phyloP scores from a whole-genome alignment of 2,113 vertebrate species.

The Phalacrocorax carbo region DNA sequence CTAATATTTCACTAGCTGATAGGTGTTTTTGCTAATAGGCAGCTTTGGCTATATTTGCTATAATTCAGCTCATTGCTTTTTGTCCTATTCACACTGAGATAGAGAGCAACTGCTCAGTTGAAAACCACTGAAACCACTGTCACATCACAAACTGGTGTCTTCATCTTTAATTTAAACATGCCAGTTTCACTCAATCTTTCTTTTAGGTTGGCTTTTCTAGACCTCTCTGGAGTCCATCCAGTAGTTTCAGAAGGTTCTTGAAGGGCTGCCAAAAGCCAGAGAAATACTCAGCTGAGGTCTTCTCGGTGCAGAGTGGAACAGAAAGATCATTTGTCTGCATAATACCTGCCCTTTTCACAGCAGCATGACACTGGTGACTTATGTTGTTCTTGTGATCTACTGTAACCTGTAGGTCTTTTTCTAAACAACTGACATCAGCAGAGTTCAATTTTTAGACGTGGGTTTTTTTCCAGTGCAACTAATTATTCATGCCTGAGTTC shows the following conservation, averaged over 20 bases:
- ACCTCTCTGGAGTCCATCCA: not conserved
- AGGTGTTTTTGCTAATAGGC: not conserved
- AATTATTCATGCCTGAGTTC: no score
- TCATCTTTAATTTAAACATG: not conserved
- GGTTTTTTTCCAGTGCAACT: not conserved
- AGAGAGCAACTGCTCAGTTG: not conserved
- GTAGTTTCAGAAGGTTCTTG: conserved; percentile 2
- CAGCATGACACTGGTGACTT: not conserved
- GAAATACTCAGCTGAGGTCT: not conserved
- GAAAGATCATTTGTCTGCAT: not conserved
- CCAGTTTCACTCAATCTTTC: not conserved
- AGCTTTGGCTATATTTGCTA: not conserved
- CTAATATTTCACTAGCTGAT: not conserved
- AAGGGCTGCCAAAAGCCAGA: not conserved
- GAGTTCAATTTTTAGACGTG: not conserved
- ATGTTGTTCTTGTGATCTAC: not conserved
- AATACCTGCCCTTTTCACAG: not conserved
- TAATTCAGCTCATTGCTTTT: not conserved
- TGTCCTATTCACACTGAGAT: not conserved
- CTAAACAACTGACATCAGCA: not conserved
- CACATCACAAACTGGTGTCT: not conserved
- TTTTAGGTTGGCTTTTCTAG: not conserved
- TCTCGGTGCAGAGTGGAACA: not conserved
- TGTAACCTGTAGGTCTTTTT: not conserved
- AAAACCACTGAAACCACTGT: not conserved